Base-by-base conservation (phyloP, 2,888 invertebrate genomes). In the Apotomis capreana region DNA sequence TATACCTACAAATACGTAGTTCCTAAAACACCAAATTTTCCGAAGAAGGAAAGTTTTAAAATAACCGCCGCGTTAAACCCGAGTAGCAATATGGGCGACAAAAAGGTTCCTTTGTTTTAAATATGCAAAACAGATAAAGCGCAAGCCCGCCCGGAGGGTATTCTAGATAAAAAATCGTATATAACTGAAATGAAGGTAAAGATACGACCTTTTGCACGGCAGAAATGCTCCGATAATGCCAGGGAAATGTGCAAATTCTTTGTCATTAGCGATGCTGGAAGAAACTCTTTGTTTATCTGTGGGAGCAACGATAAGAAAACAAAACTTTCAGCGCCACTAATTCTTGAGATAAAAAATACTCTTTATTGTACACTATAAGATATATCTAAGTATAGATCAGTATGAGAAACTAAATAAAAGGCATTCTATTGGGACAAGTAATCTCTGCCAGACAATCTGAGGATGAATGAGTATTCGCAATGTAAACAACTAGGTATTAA, bases 21-120 rank as follows among this genome's bases (percentile, higher is more conserved):
- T 26, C 26, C 26, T 26, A 26, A 2, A 26, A 26, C 26, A 26
- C 26, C 26, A 2, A 26, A 26, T 26, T 26, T 26, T 26, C 26
- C 26, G 2, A 26, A 26, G 26, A 26, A 26, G 2, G 26, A 1
- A 1, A 26, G 26, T 52, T 63, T 15, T 13, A 36, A 49, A 54
- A 54, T 12, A 58, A 6, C 64, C 15, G 3, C 58, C 37, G 3
- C 37, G 52, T n/a, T 10, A 8, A 9, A 40, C 54, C 54, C 15
- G 13, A 54, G 5, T 60, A 46, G 46, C 44, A 60, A 64, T 60
- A 65, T 65, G 59, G 65, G 15, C 46, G 51, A 60, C 65, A 36
- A 65, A 55, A 70, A 52, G 49, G 46, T 26, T 70, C 59, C 54
- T 70, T 65, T 60, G 60, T 60, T 70, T 70, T 70, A 70, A 70